Conservation (phyloP, 2,888 invertebrate species). For the Campoletis raptor region DNA sequence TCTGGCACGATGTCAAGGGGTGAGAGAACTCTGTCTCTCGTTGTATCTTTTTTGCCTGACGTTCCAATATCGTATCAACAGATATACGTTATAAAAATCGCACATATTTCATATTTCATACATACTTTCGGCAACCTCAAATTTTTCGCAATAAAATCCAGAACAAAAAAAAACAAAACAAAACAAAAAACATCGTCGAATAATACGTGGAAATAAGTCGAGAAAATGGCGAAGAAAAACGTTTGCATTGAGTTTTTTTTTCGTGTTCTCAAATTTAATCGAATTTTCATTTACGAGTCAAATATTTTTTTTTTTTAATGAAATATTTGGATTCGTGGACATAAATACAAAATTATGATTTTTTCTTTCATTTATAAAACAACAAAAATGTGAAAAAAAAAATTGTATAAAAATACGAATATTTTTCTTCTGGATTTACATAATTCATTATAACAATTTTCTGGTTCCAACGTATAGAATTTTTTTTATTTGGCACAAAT, state of each 20-base stretch:
- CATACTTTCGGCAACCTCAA: neutral
- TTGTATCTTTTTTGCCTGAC: conserved; percentile 28
- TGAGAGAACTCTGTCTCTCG: conserved; percentile 71
- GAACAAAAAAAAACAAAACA: neutral
- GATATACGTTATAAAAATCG: neutral
- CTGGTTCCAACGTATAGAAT: neutral
- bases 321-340: neutral
- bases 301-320: neutral
- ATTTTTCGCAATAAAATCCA: neutral
- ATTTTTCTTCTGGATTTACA: neutral
- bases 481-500: neutral
- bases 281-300: neutral
- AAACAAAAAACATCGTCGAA: neutral
- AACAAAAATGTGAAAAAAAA: no score
- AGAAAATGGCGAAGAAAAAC: neutral
- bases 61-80: neutral
- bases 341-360: neutral
- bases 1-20: conserved; percentile 75
- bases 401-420: neutral
- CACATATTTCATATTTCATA: neutral
- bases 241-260: neutral
- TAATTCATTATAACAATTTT: neutral
- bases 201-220: neutral
- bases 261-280: neutral
- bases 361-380: neutral